Percentiles rank a stretch among this genome's conserved stretches.
phyloP scores from a whole-genome alignment of 2,113 vertebrate genomes.

The Aphelocoma coerulescens region DNA sequence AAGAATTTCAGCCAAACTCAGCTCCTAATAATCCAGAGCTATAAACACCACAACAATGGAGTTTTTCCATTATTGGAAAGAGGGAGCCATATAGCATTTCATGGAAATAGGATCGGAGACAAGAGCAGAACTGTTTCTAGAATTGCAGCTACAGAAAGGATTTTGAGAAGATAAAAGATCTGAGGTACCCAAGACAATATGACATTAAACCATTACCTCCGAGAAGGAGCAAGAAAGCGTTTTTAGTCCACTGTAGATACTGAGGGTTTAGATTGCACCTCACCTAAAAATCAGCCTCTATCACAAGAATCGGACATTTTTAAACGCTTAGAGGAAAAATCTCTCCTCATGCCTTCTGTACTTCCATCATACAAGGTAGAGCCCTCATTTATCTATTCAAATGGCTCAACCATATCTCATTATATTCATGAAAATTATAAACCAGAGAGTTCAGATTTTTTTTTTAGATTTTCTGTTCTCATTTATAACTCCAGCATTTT shows the following conservation, averaged over 20 bases:
- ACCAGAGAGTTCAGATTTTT: neutral
- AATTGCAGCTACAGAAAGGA: neutral
- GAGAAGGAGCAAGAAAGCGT: neutral
- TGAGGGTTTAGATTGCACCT: neutral
- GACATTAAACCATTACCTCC: neutral
- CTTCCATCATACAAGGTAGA: neutral
- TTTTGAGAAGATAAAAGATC: neutral
- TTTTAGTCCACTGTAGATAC: neutral
- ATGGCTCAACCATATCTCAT: neutral
- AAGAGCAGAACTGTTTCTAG: neutral
- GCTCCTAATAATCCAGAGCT: conserved; percentile 23
- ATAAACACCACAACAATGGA: conserved; percentile 40
- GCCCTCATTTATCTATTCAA: neutral
- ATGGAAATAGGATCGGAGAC: neutral
- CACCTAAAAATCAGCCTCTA: neutral
- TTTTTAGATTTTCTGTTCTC: neutral
- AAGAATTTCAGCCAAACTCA: conserved; percentile 23
- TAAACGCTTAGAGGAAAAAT: neutral
- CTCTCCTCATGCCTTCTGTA: neutral
- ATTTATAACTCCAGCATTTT: neutral
- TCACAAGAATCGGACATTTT: neutral
- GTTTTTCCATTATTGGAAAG: neutral
- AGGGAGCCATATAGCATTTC: neutral
- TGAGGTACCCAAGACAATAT: neutral
- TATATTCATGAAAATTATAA: neutral